phyloP scores from a whole-genome alignment of 2,113 vertebrate genomes.

The Charadrius vociferus region DNA sequence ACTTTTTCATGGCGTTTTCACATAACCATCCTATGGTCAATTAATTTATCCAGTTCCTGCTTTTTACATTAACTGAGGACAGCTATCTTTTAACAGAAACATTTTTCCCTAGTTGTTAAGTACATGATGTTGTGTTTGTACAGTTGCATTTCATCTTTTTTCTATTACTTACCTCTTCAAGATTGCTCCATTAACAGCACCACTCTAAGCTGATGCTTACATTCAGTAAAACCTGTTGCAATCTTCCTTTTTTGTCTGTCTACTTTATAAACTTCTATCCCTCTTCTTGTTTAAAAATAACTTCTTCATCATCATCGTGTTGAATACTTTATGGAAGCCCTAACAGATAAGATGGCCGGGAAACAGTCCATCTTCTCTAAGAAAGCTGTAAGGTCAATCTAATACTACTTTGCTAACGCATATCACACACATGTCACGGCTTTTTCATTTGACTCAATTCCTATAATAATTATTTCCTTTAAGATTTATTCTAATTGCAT shows the following conservation, averaged over 20 bases:
- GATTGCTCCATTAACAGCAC: background rate
- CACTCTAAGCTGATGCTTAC: background rate
- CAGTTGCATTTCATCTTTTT: background rate
- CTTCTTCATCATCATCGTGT: background rate
- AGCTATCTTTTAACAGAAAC: background rate
- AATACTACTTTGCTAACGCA: background rate
- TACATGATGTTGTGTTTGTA: background rate
- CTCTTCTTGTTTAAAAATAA: background rate
- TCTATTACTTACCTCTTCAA: background rate
- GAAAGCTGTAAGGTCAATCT: background rate
- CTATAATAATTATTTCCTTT: constrained; percentile 27
- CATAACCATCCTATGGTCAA: background rate
- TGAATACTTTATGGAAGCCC: background rate
- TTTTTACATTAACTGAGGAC: background rate
- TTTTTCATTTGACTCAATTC: constrained; percentile 24
- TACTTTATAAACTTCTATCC: background rate
- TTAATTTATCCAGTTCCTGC: background rate
- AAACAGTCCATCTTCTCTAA: background rate
- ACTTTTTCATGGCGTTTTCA: background rate
- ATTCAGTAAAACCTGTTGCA: background rate
- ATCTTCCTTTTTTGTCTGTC: background rate
- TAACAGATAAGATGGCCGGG: background rate
- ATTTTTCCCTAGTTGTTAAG: background rate
- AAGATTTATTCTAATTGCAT: constrained; percentile 23
- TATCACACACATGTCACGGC: background rate